A percentile compares a stretch with the other conserved stretches of the same genome.
Conservation (phyloP, 2,113 vertebrate species). For the Zingel zingel region DNA sequence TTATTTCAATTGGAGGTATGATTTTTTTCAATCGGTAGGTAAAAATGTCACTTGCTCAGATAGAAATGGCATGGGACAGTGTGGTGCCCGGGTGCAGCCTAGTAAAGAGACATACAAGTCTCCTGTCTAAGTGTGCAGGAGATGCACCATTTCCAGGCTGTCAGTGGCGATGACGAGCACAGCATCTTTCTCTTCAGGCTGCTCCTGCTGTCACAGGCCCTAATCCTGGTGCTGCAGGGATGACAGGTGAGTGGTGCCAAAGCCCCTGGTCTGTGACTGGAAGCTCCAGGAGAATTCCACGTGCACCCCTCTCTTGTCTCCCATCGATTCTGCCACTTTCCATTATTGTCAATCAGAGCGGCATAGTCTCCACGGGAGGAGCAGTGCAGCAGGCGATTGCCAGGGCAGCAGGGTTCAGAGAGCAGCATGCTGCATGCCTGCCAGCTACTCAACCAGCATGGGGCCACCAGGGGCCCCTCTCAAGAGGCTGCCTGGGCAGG, state of each 20-base stretch:
- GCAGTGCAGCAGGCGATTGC: conserved; percentile 61
- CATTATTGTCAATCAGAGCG: conserved; percentile 85
- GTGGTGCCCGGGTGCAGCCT: background rate
- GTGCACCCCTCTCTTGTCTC: conserved; percentile 77
- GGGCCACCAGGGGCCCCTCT: conserved; percentile 54
- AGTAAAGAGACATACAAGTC: conserved; percentile 31
- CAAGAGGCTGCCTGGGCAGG: conserved; percentile 60
- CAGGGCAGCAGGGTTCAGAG: conserved; percentile 66
- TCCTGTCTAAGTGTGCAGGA: conserved; percentile 30
- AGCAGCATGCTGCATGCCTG: conserved; percentile 49
- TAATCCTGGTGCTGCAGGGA: conserved; percentile 71
- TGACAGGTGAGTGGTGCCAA: conserved; percentile 81
- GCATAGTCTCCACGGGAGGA: conserved; percentile 67
- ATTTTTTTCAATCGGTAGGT: conserved; percentile 21
- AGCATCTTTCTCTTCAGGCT: conserved; percentile 61
- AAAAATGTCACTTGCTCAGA: conserved; percentile 11
- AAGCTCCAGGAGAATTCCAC: conserved; percentile 77
- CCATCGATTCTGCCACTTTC: conserved; percentile 86
- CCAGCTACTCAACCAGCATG: conserved; percentile 39
- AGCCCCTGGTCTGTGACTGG: conserved; percentile 78
- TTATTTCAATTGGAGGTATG: background rate
- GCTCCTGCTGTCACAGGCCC: conserved; percentile 67
- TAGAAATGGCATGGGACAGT: background rate
- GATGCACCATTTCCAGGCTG: conserved; percentile 60
- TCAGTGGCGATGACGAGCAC: conserved; percentile 62